Evolutionary conservation across 35 echinoderm and acorn worm species (phyloP), one percentile per base, ranked within the genome.

Genomic region (Nesometra sesokonis): DNA sequence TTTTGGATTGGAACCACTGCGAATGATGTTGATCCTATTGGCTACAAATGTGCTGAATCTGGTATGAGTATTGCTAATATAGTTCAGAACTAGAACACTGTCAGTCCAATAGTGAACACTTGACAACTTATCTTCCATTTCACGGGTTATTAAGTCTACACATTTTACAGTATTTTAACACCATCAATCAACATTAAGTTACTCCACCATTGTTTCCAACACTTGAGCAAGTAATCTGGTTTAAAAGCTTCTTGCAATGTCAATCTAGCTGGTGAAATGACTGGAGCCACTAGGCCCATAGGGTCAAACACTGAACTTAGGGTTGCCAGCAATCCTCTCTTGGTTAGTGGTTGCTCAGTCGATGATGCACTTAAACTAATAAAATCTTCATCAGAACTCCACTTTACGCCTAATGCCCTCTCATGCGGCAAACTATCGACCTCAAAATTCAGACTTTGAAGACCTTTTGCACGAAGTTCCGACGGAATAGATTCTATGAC

Each of bases 31-130:
- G 31, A 94, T 82, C 57, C 77, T 34, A 47, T 90, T 94, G 3
- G 78, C 88, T 13, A 94, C 85, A 85, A 94, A 94, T n/a, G 88
- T 94, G 35, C 86, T 80, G 76, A 91, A 94, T 23, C 89, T 29
- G n/a, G 84, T 94, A 11, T 87, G 38, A 7, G 4, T 43, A 67
- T 67, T 67, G 23, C 23, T 67, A 17, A 67, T 67, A 19, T 67
- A 67, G 23, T 27, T 67, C 23, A 67, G 52, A 27, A 67, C 52
- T 67, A 67, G 23, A 3, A 67, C 52, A 67, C 52, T 67, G 21
- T 67, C 52, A 27, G 52, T 67, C 52, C 52, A 67, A 67, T 67
- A 67, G 52, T 17, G 23, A 1, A 76, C 46, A 87, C 31, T 81
- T 11, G 0, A 57, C 11, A 27, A 87, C 15, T 34, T 57, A 35